Evolutionary conservation across 1,140 invertebrate species (phyloP).

Genomic region (Panulirus ornatus): DNA sequence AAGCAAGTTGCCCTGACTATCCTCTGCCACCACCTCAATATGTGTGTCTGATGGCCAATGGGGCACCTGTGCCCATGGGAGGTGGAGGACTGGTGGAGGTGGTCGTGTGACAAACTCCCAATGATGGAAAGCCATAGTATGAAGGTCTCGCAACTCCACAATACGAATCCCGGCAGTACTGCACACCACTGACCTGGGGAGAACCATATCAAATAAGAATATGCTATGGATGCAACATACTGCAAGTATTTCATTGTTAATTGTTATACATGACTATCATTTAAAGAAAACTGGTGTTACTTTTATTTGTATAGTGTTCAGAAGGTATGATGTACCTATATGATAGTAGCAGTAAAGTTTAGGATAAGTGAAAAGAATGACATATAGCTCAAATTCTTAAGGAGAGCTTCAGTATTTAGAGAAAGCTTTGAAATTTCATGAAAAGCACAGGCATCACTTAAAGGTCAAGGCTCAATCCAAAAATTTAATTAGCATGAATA

Average conservation of each 20-base stretch:
- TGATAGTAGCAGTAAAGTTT: too few species aligned
- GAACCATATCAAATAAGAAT: not conserved
- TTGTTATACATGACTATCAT: not conserved
- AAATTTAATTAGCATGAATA: not conserved
- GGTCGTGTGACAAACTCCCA: slow-evolving; percentile 73
- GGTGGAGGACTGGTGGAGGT: slow-evolving; percentile 71
- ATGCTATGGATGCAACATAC: not conserved
- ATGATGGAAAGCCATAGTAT: slow-evolving; percentile 74
- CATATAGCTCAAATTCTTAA: not conserved
- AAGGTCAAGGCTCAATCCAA: not conserved
- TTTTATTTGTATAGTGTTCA: not conserved
- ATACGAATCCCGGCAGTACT: slow-evolving; percentile 66
- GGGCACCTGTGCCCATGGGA: slow-evolving; percentile 72
- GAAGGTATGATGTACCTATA: not conserved
- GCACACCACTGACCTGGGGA: slow-evolving; percentile 69
- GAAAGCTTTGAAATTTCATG: slow-evolving; percentile 20
- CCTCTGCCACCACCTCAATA: slow-evolving; percentile 67
- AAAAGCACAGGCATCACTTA: slow-evolving; percentile 5
- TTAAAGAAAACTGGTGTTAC: slow-evolving; percentile 11
- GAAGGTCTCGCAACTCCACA: slow-evolving; percentile 71
- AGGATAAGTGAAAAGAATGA: slow-evolving; percentile 1
- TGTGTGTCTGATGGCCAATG: slow-evolving; percentile 70
- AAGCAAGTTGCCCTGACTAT: slow-evolving; percentile 67
- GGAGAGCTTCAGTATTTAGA: not conserved
- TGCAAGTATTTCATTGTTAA: not conserved